A percentile compares a stretch with the other conserved stretches of the same genome.
Evolutionary conservation across 2,113 vertebrate genomes (phyloP).

Genomic region (Patagioenas fasciata): DNA sequence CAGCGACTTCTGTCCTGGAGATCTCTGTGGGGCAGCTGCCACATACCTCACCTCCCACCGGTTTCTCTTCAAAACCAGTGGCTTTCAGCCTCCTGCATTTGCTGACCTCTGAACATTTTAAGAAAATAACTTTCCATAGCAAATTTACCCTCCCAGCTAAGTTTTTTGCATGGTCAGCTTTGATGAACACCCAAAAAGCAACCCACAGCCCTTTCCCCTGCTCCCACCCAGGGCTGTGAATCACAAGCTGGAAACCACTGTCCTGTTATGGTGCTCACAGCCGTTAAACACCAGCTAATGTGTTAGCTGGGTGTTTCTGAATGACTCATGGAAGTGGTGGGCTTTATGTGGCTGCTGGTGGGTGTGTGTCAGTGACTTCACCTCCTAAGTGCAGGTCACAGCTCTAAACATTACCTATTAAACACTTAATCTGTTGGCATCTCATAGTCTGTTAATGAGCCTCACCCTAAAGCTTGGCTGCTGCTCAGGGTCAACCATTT

Average conservation of each 20-base stretch:
- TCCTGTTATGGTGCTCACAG: fast-evolving
- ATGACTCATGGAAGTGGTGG: not conserved
- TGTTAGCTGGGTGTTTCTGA: not conserved
- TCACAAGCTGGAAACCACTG: not conserved
- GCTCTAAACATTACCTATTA: not conserved
- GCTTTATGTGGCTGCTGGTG: not conserved
- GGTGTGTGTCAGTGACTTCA: not conserved
- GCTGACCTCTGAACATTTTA: not conserved
- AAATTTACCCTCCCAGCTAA: not conserved
- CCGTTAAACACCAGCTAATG: not conserved
- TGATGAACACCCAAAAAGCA: not conserved
- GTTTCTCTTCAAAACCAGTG: not conserved
- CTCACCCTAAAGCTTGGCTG: not conserved
- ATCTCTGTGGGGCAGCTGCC: fast-evolving
- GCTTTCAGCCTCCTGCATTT: not conserved
- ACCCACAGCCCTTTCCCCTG: not conserved
- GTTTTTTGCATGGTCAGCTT: not conserved
- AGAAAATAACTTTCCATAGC: not conserved
- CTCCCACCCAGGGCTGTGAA: not conserved
- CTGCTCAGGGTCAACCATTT: not conserved
- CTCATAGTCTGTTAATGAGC: not conserved
- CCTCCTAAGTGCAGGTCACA: not conserved
- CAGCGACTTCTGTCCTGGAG: not conserved
- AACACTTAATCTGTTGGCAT: not conserved
- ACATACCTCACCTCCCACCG: not conserved